Evolutionary conservation across 2,888 invertebrate species (phyloP).

Genomic region (Polyploca ridens): DNA sequence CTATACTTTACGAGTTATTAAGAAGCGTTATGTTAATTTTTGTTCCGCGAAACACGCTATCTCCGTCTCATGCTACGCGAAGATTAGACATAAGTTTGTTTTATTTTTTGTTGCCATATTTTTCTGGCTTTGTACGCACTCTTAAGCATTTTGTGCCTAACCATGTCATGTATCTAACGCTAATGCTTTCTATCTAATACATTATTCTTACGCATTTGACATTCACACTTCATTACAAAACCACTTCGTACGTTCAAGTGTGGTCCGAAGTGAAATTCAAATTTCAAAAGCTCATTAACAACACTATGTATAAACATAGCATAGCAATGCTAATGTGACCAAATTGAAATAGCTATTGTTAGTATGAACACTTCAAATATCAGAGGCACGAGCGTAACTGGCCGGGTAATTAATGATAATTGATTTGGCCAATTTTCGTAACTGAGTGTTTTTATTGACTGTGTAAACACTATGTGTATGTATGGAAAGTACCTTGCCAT

Average conservation of each 20-base stretch:
- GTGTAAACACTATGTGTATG: slow-evolving; percentile 21
- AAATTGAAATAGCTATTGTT: slow-evolving; percentile 71
- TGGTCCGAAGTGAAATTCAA: slow-evolving; percentile 49
- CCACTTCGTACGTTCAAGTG: slow-evolving; percentile 32
- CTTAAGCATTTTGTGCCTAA: not conserved
- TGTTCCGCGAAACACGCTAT: too few species aligned
- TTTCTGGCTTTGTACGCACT: too few species aligned
- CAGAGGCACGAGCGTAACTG: slow-evolving; percentile 52
- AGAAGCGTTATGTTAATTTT: too few species aligned
- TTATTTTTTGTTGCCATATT: too few species aligned
- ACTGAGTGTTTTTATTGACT: slow-evolving; percentile 38
- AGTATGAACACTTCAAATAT: slow-evolving; percentile 60
- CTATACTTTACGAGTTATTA: too few species aligned
- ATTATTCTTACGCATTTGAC: slow-evolving; percentile 19
- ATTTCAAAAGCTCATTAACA: slow-evolving; percentile 28
- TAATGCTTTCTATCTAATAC: not conserved
- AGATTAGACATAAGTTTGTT: too few species aligned
- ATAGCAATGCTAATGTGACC: slow-evolving; percentile 54
- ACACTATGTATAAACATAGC: slow-evolving; percentile 36
- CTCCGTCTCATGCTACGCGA: too few species aligned
- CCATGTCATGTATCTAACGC: not conserved
- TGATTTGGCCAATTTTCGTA: slow-evolving; percentile 61
- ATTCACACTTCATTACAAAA: slow-evolving; percentile 34
- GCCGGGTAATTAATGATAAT: slow-evolving; percentile 57
- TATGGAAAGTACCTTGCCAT: slow-evolving; percentile 10